phyloP scores from a whole-genome alignment of 2,113 vertebrate species.

The Monopterus albus region DNA sequence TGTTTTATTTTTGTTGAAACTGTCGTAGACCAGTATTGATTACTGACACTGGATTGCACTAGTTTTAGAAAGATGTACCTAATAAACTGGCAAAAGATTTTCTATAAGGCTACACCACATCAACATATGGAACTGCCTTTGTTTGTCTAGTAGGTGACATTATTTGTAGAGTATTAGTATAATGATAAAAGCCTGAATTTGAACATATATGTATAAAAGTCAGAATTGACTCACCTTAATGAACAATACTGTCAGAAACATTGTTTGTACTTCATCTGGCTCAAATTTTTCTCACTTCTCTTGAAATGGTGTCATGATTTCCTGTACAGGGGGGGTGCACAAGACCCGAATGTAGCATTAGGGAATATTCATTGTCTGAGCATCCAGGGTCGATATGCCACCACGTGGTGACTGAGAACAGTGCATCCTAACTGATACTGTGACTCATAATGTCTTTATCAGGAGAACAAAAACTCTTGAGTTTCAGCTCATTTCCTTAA shows the following conservation, averaged over 20 bases:
- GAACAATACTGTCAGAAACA: slow-evolving; percentile 31
- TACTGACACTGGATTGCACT: too few species aligned
- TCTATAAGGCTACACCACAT: too few species aligned
- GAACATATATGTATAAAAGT: not conserved
- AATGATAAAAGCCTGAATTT: not conserved
- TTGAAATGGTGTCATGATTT: slow-evolving; percentile 15
- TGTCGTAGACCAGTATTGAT: too few species aligned
- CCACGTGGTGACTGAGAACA: slow-evolving; percentile 25
- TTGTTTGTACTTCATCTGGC: slow-evolving; percentile 1
- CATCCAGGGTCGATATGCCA: not conserved
- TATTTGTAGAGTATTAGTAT: not conserved
- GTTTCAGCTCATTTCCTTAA: not conserved
- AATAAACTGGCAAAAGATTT: too few species aligned
- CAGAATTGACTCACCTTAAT: slow-evolving; percentile 48
- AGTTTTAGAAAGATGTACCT: too few species aligned
- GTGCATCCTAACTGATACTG: not conserved
- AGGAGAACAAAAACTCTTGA: not conserved
- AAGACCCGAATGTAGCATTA: accelerated
- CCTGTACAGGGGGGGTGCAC: slow-evolving; percentile 6
- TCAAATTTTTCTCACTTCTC: not conserved
- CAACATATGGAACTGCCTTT: too few species aligned
- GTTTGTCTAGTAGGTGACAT: not conserved
- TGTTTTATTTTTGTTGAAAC: too few species aligned
- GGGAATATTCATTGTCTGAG: not conserved
- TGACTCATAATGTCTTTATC: not conserved